phyloP scores from a whole-genome alignment of 2,888 invertebrate genomes.

The Imbricaverruca yamaguchii region DNA sequence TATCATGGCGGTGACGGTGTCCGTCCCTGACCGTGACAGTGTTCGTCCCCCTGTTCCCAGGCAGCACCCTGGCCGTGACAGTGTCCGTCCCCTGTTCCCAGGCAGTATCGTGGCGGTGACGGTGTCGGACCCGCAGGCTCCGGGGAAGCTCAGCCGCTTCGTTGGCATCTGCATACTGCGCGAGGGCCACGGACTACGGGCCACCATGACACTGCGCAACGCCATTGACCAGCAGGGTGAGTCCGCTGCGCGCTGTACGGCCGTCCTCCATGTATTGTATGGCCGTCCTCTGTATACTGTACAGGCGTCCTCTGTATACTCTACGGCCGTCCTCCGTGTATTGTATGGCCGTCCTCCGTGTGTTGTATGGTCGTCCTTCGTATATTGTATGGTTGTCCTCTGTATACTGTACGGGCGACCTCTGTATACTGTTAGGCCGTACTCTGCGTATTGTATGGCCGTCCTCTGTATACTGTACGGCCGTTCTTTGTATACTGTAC shows the following conservation, averaged over 20 bases:
- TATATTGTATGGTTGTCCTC: no score
- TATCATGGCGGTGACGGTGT: slow-evolving; percentile 40
- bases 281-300: no score
- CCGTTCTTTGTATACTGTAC: no score
- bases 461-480: no score
- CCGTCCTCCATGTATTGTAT: no score
- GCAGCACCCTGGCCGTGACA: no score
- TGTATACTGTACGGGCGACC: no score
- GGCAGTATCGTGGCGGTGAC: slow-evolving; percentile 83
- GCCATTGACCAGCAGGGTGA: slow-evolving; percentile 80
- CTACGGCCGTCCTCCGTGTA: background rate
- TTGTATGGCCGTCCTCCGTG: background rate
- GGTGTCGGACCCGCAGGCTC: slow-evolving; percentile 73
- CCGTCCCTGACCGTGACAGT: no score
- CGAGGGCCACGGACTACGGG: slow-evolving; percentile 69
- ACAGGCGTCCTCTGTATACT: background rate
- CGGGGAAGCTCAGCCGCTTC: slow-evolving; percentile 74
- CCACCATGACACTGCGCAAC: slow-evolving; percentile 82
- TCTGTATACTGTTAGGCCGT: no score
- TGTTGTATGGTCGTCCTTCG: no score
- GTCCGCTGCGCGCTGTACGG: slow-evolving; percentile 36
- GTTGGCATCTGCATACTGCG: slow-evolving; percentile 91
- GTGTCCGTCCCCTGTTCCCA: slow-evolving; percentile 40
- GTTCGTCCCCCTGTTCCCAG: no score
- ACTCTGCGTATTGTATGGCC: no score